Evolutionary conservation across 1,140 invertebrate genomes (phyloP).

Genomic region (Goniozus legneri): DNA sequence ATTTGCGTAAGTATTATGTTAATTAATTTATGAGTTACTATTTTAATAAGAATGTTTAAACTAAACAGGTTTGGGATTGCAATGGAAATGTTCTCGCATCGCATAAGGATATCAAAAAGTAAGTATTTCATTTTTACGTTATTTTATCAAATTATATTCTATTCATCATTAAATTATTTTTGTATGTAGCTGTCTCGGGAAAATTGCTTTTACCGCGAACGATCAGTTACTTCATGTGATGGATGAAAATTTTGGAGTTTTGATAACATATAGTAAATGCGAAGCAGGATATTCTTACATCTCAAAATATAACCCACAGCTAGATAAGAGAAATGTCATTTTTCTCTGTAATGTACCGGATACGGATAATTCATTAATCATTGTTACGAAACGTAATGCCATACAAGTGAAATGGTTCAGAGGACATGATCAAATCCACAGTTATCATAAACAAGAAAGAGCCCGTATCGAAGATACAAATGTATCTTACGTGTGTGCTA

Average conservation of each 20-base stretch:
- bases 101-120: background rate
- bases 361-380: slow-evolving; percentile 31
- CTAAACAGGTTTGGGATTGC: slow-evolving; percentile 38
- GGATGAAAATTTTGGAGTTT: slow-evolving; percentile 25
- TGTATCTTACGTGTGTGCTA: slow-evolving; percentile 31
- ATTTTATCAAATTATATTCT: background rate
- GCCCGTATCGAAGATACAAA: slow-evolving; percentile 23
- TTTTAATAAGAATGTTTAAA: too few species aligned
- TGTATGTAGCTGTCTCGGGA: slow-evolving; percentile 16
- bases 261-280: slow-evolving; percentile 26
- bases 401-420: slow-evolving; percentile 36
- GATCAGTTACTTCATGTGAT: slow-evolving; percentile 33
- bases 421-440: slow-evolving; percentile 25
- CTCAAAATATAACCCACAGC: slow-evolving; percentile 31
- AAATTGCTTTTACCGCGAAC: slow-evolving; percentile 32
- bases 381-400: slow-evolving; percentile 36
- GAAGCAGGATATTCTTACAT: slow-evolving; percentile 20
- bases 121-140: background rate
- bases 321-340: slow-evolving; percentile 31
- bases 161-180: background rate
- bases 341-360: slow-evolving; percentile 29
- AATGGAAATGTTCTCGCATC: slow-evolving; percentile 16
- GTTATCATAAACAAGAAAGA: slow-evolving; percentile 26
- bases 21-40: too few species aligned
- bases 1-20: slow-evolving; percentile 29